Percentiles rank a stretch among this genome's conserved stretches.
These are phyloP conservation scores for Theocolax elegans DNA, from an alignment of 1,140 invertebrate genomes.

Conservation along the genomic window DNA sequence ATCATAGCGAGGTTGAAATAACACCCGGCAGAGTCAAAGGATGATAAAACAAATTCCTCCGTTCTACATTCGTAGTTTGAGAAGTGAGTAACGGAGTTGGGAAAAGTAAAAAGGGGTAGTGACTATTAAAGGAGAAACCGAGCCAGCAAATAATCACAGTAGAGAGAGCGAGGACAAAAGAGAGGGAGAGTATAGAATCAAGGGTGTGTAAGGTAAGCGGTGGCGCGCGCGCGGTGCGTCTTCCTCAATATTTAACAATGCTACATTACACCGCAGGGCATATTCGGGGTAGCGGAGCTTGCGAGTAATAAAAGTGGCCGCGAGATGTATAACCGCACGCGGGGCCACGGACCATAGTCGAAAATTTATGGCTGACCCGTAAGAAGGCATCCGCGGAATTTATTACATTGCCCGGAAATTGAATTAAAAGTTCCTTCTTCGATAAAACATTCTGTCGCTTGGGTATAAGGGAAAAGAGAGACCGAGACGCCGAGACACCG, in stretches of 20 bases:
- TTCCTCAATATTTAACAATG: constrained; percentile 11
- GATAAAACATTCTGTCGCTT: constrained; percentile 19
- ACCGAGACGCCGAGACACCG: neutral
- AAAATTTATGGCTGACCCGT: constrained; percentile 26
- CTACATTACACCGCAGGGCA: neutral
- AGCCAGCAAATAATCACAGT: neutral
- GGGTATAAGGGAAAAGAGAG: neutral
- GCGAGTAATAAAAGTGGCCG: constrained; percentile 35
- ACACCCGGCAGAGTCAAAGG: too few relatives aligned
- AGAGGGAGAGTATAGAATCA: neutral
- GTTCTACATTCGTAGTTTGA: too few relatives aligned
- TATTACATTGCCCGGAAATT: constrained; percentile 34
- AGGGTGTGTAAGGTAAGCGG: neutral
- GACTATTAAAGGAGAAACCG: neutral
- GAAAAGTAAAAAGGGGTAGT: neutral
- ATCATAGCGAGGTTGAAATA: too few relatives aligned
- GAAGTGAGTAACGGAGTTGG: neutral
- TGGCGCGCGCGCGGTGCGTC: neutral
- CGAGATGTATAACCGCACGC: constrained; percentile 26
- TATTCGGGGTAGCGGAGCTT: neutral
- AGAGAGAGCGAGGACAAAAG: neutral
- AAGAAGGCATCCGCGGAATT: constrained; percentile 30
- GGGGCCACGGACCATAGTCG: neutral
- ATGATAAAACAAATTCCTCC: too few relatives aligned
- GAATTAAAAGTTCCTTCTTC: constrained; percentile 36